Base-by-base conservation (phyloP, 2,113 vertebrate species). In the Varanus salvator region DNA sequence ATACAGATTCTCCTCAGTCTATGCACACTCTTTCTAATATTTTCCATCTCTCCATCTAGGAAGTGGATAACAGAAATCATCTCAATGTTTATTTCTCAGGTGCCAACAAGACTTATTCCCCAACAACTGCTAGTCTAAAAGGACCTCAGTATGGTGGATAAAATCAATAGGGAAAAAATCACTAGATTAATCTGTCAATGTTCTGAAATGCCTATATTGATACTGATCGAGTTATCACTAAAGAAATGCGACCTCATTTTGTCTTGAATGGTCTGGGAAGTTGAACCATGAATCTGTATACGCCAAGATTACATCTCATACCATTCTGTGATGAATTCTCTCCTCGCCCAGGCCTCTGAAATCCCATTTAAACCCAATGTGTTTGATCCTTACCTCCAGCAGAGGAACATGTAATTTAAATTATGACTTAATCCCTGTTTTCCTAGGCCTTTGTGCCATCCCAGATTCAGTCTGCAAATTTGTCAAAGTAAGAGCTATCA, bases 351-450 rank as follows among this genome's bases (percentile, higher is more conserved):
- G 84, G 3, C 11, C 57, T 89, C 23, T 82, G 89, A 77, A 92
- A 90, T 87, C 91, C 50, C 69, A 92, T 34, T 85, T 90, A 38
- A 91, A 50, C 50, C 68, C 8, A 25, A 57, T 44, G 48, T 88
- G 29, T 88, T 48, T 4, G 69, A 8, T 90, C 93, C 48, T n/a
- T 64, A 34, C 29, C 4, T 0, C 27, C 0, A 76, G 19, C 0
- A 86, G n/a, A 76, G 19, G 19, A 14, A 23, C 76, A 66, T 66
- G 57, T 80, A 93, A 6, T 34, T 25, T 89, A 91, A 84, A 90
- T 91, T 84, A 71, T 75, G 19, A 44, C 93, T 92, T 81, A 81
- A 81, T 57, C 19, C 38, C 71, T 89, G 17, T 72, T 82, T 74
- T 78, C 6, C 21, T 27, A 77, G 23, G 31, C 86, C 68, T 94